These are phyloP conservation scores for Agrypnia vestita DNA, from an alignment of 1,140 invertebrate genomes.

Conservation along the genomic window DNA sequence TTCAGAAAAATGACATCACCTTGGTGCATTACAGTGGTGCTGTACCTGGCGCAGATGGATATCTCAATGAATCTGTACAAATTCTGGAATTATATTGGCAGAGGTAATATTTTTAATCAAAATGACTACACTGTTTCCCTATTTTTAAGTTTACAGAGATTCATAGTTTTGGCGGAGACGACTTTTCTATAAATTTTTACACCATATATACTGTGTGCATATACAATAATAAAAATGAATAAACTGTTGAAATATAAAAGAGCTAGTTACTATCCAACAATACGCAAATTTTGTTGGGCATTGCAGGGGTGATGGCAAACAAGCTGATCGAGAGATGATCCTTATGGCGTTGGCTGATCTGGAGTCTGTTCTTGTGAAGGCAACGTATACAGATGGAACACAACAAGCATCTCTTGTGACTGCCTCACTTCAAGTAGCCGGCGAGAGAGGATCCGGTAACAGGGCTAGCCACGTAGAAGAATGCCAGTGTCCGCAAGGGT, in stretches of 20 bases:
- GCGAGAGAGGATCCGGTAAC: slow-evolving; percentile 77
- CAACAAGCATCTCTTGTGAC: slow-evolving; percentile 81
- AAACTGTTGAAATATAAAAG: too few species aligned
- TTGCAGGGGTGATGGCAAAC: slow-evolving; percentile 83
- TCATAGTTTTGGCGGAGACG: too few species aligned
- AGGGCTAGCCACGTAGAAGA: slow-evolving; percentile 89
- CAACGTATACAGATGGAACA: slow-evolving; percentile 90
- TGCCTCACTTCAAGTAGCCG: slow-evolving; percentile 87
- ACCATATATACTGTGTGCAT: too few species aligned
- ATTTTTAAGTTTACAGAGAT: too few species aligned
- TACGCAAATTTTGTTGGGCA: too few species aligned
- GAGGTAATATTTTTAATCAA: slow-evolving; percentile 53
- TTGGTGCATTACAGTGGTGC: slow-evolving; percentile 81
- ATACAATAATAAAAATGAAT: too few species aligned
- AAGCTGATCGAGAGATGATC: slow-evolving; percentile 88
- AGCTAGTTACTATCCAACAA: too few species aligned
- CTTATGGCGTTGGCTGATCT: slow-evolving; percentile 94
- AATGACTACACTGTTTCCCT: too few species aligned
- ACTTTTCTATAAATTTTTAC: too few species aligned
- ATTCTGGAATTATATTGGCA: slow-evolving; percentile 89
- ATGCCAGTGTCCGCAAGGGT: slow-evolving; percentile 86
- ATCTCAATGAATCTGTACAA: slow-evolving; percentile 80
- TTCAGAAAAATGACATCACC: slow-evolving; percentile 83
- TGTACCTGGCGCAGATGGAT: slow-evolving; percentile 74
- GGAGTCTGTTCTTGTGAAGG: slow-evolving; percentile 91